phyloP scores from a whole-genome alignment of 2,888 invertebrate genomes.

The Lasioglossum zephyrum region DNA sequence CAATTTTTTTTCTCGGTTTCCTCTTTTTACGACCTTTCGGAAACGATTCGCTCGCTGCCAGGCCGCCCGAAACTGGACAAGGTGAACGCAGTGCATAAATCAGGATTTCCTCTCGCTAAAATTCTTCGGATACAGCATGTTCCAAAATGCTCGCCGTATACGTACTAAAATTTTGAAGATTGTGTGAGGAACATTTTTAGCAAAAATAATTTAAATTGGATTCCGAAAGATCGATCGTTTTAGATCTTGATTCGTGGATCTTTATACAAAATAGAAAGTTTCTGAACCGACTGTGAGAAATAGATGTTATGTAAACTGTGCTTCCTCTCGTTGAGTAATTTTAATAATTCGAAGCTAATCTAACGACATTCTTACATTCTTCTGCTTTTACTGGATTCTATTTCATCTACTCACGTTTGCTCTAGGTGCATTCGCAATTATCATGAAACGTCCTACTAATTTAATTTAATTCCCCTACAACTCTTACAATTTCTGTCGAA shows the following conservation, averaged over 20 bases:
- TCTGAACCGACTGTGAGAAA: neutral
- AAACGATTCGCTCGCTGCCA: slow-evolving; percentile 19
- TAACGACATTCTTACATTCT: neutral
- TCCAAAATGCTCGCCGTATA: neutral
- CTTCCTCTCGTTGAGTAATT: neutral
- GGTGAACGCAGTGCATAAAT: slow-evolving; percentile 35
- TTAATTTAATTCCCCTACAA: neutral
- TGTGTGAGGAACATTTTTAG: neutral
- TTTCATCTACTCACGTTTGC: neutral
- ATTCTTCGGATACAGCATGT: slow-evolving; percentile 8
- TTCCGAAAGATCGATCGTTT: neutral
- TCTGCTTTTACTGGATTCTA: neutral
- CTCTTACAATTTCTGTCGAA: neutral
- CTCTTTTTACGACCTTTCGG: slow-evolving; percentile 39
- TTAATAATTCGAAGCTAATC: neutral
- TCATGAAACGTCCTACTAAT: neutral
- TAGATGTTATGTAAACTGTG: neutral
- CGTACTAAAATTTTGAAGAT: neutral
- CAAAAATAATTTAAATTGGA: neutral
- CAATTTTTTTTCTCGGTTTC: neutral
- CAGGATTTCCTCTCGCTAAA: slow-evolving; percentile 29
- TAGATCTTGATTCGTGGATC: neutral
- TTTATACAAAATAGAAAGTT: neutral
- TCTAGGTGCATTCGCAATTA: neutral
- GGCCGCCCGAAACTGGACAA: slow-evolving; percentile 19